Base-by-base conservation (phyloP, 2,797 vertebrate genomes). In the Eidolon dupreanum region DNA sequence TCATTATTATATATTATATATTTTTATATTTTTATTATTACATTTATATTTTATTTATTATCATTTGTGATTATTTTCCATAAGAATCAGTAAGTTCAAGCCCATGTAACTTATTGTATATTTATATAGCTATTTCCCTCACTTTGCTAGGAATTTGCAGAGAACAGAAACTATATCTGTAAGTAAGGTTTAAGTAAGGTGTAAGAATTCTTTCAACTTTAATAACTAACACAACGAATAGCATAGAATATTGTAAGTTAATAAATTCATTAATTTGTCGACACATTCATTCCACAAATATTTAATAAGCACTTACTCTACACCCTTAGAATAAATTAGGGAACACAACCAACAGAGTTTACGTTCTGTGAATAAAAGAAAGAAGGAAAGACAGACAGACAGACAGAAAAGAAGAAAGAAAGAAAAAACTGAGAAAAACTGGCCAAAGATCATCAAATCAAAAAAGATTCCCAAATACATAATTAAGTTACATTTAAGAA, bases 31-130 rank as follows among this genome's bases (percentile, higher is more conserved):
- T 24, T 88, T 75, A 41, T 61, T 74, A 36, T 31, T n/a, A 75
- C 38, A 46, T 83, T 70, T 86, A 11, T 63, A 53, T 38, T 57
- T 84, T 70, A 41, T 51, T 70, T 63, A 28, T 43, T 87, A 55
- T 88, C 70, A 63, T 65, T 33, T 73, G 24, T 78, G 49, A 49
- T 68, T 86, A 36, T 93, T 97, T 94, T 70, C 38, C 33, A 66
- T 81, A 46, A 89, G 33, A 94, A 75, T 41, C 33, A 31, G 63
- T 79, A 90, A n/a, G 20, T 55, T 6, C 16, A 70, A 22, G 15
- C 65, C 53, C 13, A 26, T 66, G 11, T 9, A 19, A 20, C 5
- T 55, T 41, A 24, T 46, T 71, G 20, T 55, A 26, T 38, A 63
- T 63, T 75, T 70, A 51, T 1, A 0, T 53, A 41, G 17, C 59